Percentiles rank a stretch among this genome's conserved stretches.
phyloP scores from a whole-genome alignment of 2,797 vertebrate species.

The Amphiprion clarkii region DNA sequence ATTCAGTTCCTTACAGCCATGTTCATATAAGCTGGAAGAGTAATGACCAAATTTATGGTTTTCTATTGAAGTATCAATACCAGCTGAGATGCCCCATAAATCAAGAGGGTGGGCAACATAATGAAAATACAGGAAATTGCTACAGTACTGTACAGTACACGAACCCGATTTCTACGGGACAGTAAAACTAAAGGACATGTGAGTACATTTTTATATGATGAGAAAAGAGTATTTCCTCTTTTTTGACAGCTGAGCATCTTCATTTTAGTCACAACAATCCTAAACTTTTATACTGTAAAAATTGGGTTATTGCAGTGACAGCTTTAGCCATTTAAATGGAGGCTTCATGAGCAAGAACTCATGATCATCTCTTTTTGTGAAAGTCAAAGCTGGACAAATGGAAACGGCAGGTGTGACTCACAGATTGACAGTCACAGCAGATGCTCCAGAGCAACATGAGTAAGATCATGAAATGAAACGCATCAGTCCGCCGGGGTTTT shows the following conservation, averaged over 20 bases:
- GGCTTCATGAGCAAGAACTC: slow-evolving; percentile 16
- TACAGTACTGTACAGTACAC: slow-evolving; percentile 10
- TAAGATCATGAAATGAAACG: slow-evolving; percentile 66
- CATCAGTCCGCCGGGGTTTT: slow-evolving; percentile 28
- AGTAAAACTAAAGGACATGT: not conserved
- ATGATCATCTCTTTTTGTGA: slow-evolving; percentile 46
- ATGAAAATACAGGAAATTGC: slow-evolving; percentile 45
- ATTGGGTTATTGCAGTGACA: not conserved
- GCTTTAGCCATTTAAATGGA: slow-evolving; percentile 4
- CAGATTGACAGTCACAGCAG: slow-evolving; percentile 60
- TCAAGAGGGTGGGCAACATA: slow-evolving; percentile 41
- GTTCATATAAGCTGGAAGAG: slow-evolving; percentile 45
- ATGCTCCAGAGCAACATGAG: slow-evolving; percentile 72
- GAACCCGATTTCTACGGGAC: slow-evolving; percentile 8
- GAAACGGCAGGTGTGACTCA: slow-evolving; percentile 72
- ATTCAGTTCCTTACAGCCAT: slow-evolving; percentile 42
- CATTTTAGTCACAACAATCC: not conserved
- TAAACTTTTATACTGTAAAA: not conserved
- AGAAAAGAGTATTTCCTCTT: not conserved
- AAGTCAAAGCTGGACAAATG: slow-evolving; percentile 56
- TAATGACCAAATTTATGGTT: slow-evolving; percentile 50
- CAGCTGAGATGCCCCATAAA: slow-evolving; percentile 43
- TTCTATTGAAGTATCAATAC: slow-evolving; percentile 62
- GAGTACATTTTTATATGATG: not conserved
- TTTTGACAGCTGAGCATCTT: slow-evolving; percentile 4